Evolutionary conservation across 2,113 vertebrate genomes (phyloP).

Genomic region (Blennius ocellaris): DNA sequence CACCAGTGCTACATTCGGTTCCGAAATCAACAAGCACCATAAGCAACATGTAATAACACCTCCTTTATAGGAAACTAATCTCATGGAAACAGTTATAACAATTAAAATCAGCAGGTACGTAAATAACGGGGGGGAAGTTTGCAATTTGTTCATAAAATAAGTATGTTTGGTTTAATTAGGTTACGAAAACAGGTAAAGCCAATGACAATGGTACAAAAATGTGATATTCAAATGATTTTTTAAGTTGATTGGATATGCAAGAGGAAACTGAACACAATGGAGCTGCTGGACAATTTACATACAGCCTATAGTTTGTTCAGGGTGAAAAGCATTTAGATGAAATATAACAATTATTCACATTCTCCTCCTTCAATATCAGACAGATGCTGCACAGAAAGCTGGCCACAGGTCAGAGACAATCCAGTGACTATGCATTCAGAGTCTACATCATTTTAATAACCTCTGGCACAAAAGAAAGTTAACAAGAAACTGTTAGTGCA

Average conservation of each 20-base stretch:
- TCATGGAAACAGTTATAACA: background rate
- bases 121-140: background rate
- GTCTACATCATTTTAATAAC: conserved; percentile 55
- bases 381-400: conserved; percentile 7
- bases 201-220: background rate
- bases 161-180: background rate
- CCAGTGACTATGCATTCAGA: conserved; percentile 20
- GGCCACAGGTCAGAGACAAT: conserved; percentile 15
- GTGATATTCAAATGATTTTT: background rate
- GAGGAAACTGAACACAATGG: background rate
- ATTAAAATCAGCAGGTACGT: background rate
- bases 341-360: background rate
- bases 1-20: background rate
- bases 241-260: background rate
- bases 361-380: conserved; percentile 13
- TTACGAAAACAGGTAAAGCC: background rate
- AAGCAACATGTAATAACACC: background rate
- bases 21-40: background rate
- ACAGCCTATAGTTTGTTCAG: background rate
- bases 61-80: background rate
- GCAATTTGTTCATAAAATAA: background rate
- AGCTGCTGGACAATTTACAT: background rate
- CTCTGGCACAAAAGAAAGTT: conserved; percentile 59
- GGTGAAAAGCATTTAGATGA: conserved; percentile 9
- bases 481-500: conserved; percentile 54